Base-by-base conservation (phyloP, 2,888 invertebrate genomes). In the Drepana falcataria region DNA sequence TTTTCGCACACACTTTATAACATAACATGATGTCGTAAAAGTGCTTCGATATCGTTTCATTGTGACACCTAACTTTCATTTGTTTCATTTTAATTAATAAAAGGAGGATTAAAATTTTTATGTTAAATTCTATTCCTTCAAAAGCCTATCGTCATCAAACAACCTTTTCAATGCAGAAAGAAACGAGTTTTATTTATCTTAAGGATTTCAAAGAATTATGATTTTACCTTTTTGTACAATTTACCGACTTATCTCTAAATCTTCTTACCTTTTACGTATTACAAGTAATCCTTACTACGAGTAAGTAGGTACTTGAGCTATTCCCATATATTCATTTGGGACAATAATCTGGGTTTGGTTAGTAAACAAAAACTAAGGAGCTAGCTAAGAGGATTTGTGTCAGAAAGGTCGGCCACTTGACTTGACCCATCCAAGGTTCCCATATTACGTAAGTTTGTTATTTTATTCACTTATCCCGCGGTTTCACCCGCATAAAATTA, bases 301-400 rank as follows among this genome's bases (percentile, higher is more conserved):
- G 44, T 9, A 2, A 44, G 44, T 41, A 41, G 41, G 7, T 44
- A 44, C 9, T 44, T 44, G 44, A 48, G 6, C 21, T 40, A 40
- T 51, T 40, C 51, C 40, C 41, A 33, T 40, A 40, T 40, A 51
- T 51, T 34, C 51, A 51, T 51, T 51, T 5, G 34, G 51, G 40
- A 51, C 40, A 51, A 40, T 51, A 40, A 51, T 51, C 40, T 51
- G 51, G 51, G 34, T 61, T 57, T 49, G 55, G 54, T 54, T 51
- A 57, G 59, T 63, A 69, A 61, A 65, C 61, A 65, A 62, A 66
- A 65, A 68, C 58, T 60, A 62, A 63, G 59, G 58, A 52, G 60
- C 54, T 48, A 7, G 48, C 56, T 65, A 72, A 75, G 68, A 65
- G 67, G 68, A 71, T 75, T 71, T 68, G 47, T 51, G 53, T 55